phyloP scores from a whole-genome alignment of 2,888 invertebrate species.

The Pristionchus arcanus region DNA sequence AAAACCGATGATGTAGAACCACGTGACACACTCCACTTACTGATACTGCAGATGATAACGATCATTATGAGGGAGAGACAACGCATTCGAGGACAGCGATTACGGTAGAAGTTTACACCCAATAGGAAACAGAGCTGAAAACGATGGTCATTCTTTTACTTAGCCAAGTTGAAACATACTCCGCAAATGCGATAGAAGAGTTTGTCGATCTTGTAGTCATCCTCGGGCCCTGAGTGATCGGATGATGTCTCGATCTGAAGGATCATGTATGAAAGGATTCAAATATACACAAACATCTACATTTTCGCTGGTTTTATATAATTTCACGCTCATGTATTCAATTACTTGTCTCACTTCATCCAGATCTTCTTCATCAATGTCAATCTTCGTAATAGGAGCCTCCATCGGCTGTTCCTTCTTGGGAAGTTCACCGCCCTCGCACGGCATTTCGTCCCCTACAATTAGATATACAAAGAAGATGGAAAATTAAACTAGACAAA shows the following conservation, averaged over 20 bases:
- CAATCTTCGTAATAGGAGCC: neutral
- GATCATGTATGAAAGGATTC: neutral
- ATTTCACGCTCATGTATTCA: neutral
- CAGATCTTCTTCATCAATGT: neutral
- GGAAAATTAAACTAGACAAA: neutral
- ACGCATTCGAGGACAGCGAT: neutral
- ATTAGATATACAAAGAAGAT: neutral
- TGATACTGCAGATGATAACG: neutral
- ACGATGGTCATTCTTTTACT: neutral
- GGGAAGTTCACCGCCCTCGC: neutral
- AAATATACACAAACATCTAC: neutral
- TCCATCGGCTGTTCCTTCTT: conserved; percentile 11
- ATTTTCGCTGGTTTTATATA: no score
- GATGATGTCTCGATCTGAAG: neutral
- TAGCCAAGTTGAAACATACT: neutral
- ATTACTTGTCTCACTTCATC: neutral
- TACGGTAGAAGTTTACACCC: conserved; percentile 46
- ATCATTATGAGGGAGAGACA: neutral
- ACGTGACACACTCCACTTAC: neutral
- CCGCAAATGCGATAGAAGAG: conserved; percentile 28
- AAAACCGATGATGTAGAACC: neutral
- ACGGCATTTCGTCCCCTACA: neutral
- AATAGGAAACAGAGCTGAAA: conserved; percentile 13
- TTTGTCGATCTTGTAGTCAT: conserved; percentile 46
- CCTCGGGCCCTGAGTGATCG: conserved; percentile 12